A percentile compares a stretch with the other conserved stretches of the same genome.
Conservation (phyloP, 2,888 invertebrate species). For the Ormyrus labotus region DNA sequence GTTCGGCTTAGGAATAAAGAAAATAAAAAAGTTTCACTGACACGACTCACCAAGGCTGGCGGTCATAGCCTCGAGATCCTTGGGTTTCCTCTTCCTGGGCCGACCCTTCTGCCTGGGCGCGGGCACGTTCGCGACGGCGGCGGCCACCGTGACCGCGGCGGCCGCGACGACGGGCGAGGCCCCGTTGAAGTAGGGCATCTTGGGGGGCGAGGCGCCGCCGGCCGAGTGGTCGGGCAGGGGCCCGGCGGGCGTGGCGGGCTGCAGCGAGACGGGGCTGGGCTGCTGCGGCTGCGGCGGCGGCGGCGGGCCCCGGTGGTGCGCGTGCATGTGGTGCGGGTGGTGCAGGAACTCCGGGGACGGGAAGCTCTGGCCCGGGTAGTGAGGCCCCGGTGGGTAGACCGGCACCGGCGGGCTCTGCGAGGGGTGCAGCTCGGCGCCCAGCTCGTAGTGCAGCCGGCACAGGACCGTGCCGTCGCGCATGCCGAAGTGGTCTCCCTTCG, state of each 20-base stretch:
- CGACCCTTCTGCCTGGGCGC: constrained; percentile 92
- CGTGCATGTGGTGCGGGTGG: constrained; percentile 65
- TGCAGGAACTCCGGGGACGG: constrained; percentile 77
- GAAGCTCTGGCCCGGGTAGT: constrained; percentile 79
- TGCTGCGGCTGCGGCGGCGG: constrained; percentile 79
- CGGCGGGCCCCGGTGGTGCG: constrained; percentile 61
- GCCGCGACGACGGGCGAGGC: constrained; percentile 75
- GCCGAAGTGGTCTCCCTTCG: constrained; percentile 96
- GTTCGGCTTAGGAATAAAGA: too few relatives aligned
- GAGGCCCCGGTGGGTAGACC: constrained; percentile 73
- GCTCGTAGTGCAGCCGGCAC: constrained; percentile 87
- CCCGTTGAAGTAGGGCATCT: constrained; percentile 80
- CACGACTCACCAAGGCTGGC: constrained; percentile 87
- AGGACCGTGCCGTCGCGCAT: constrained; percentile 92
- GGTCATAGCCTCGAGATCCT: constrained; percentile 91
- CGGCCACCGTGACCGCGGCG: constrained; percentile 76
- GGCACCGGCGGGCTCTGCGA: constrained; percentile 74
- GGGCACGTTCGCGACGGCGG: constrained; percentile 77
- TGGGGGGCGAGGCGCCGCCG: constrained; percentile 71
- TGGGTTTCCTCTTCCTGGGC: constrained; percentile 94
- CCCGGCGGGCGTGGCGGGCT: constrained; percentile 78
- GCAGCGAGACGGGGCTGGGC: constrained; percentile 78
- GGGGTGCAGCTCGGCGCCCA: constrained; percentile 75
- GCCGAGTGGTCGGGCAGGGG: constrained; percentile 70
- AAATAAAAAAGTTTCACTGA: constrained; percentile 46